Percentiles rank a stretch among this genome's conserved stretches.
phyloP scores from a whole-genome alignment of 2,797 vertebrate species.

The Aeoliscus strigatus region DNA sequence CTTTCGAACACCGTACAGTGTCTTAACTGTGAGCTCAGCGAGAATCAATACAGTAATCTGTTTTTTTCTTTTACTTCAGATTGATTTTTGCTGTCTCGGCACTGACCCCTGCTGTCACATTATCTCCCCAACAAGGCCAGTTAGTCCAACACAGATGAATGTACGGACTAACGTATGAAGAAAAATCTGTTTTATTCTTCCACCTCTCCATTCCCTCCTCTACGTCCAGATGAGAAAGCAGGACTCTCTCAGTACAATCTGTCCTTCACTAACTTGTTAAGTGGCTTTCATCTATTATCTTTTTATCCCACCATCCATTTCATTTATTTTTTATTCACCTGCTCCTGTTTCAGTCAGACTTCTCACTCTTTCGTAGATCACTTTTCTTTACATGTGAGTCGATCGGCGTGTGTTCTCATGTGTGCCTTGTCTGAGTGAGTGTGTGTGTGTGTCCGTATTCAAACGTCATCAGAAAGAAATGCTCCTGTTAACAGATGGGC shows the following conservation, averaged over 20 bases:
- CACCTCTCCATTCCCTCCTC: slow-evolving; percentile 19
- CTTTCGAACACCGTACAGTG: slow-evolving; percentile 49
- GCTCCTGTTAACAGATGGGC: background rate
- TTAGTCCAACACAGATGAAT: slow-evolving; percentile 73
- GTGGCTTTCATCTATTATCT: slow-evolving; percentile 4
- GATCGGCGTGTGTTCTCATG: slow-evolving; percentile 20
- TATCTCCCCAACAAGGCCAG: slow-evolving; percentile 73
- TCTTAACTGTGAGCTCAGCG: slow-evolving; percentile 56
- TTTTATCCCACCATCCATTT: background rate
- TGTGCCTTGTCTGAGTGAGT: too few species aligned
- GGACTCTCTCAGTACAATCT: slow-evolving; percentile 4
- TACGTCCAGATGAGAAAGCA: slow-evolving; percentile 4
- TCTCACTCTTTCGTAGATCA: slow-evolving; percentile 6
- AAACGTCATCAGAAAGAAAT: slow-evolving; percentile 4
- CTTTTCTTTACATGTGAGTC: background rate
- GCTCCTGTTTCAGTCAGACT: slow-evolving; percentile 3
- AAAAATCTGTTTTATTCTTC: slow-evolving; percentile 40
- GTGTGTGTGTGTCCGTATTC: background rate
- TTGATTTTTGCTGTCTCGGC: slow-evolving; percentile 72
- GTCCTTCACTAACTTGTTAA: slow-evolving; percentile 16
- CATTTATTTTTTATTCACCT: slow-evolving; percentile 2
- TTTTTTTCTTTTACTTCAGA: slow-evolving; percentile 65
- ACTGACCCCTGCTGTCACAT: slow-evolving; percentile 75
- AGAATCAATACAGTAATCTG: slow-evolving; percentile 73
- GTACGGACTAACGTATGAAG: slow-evolving; percentile 44